Conservation (phyloP, 2,113 vertebrate species). For the Vicugna pacos region DNA sequence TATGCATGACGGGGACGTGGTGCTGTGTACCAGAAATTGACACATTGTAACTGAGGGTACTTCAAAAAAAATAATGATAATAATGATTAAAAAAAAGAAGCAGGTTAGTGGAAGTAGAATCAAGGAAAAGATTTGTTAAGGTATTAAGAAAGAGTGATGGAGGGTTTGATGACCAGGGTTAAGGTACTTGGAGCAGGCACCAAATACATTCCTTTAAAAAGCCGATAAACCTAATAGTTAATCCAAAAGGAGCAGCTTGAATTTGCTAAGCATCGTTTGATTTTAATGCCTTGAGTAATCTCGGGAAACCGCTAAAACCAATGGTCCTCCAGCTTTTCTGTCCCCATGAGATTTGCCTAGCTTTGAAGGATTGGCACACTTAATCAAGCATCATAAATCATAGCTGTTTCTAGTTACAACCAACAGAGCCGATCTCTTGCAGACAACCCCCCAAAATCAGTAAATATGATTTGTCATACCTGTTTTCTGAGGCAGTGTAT, state of each 20-base stretch:
- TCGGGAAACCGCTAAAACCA: slow-evolving; percentile 43
- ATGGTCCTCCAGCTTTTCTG: background rate
- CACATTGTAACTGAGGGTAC: no score
- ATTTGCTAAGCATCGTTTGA: slow-evolving; percentile 8
- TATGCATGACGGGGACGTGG: no score
- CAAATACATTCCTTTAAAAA: background rate
- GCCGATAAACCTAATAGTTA: background rate
- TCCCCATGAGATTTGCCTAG: background rate
- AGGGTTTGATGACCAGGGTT: background rate
- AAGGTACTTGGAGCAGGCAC: background rate
- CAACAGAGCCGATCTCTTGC: background rate
- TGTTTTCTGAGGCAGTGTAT: background rate
- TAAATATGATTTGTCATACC: slow-evolving; percentile 3
- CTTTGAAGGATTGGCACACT: slow-evolving; percentile 18
- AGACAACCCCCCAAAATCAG: background rate
- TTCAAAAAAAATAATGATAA: no score
- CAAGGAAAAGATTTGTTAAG: background rate
- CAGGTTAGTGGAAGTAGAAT: background rate
- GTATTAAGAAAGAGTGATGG: background rate
- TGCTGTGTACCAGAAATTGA: no score
- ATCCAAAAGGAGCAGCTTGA: background rate
- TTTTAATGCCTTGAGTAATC: background rate
- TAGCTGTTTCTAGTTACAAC: background rate
- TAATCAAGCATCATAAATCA: slow-evolving; percentile 50
- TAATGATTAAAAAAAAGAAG: background rate